Evolutionary conservation across 2,888 invertebrate species (phyloP).

Genomic region (Eulithis testata): DNA sequence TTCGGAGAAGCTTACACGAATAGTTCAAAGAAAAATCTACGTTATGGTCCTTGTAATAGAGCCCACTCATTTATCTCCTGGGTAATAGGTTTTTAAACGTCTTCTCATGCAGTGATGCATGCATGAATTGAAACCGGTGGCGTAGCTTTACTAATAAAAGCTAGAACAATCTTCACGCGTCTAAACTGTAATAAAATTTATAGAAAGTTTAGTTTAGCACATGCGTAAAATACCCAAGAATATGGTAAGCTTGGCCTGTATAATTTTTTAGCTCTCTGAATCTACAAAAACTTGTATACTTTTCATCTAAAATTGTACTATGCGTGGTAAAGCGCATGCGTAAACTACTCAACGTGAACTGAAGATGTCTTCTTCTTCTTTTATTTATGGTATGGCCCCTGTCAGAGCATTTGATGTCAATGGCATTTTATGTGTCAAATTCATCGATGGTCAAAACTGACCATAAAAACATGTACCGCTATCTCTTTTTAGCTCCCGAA

Average conservation of each 20-base stretch:
- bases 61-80: slow-evolving; percentile 14
- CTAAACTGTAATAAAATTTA: not conserved
- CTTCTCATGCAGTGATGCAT: slow-evolving; percentile 41
- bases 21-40: slow-evolving; percentile 16
- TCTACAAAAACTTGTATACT: no score
- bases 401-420: no score
- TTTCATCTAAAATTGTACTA: no score
- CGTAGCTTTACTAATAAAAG: slow-evolving; percentile 33
- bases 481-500: no score
- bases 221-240: slow-evolving; percentile 9
- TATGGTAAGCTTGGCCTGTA: not conserved
- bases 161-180: slow-evolving; percentile 17
- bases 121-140: slow-evolving; percentile 30
- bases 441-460: no score
- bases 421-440: no score
- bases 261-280: no score
- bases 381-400: no score
- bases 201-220: not conserved
- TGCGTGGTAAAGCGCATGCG: no score
- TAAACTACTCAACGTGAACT: no score
- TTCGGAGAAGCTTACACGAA: slow-evolving; percentile 19
- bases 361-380: no score
- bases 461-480: no score
- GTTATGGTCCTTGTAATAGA: slow-evolving; percentile 23
- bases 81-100: slow-evolving; percentile 40